Evolutionary conservation across 2,888 invertebrate species (phyloP).

Genomic region (Erannis defoliaria): DNA sequence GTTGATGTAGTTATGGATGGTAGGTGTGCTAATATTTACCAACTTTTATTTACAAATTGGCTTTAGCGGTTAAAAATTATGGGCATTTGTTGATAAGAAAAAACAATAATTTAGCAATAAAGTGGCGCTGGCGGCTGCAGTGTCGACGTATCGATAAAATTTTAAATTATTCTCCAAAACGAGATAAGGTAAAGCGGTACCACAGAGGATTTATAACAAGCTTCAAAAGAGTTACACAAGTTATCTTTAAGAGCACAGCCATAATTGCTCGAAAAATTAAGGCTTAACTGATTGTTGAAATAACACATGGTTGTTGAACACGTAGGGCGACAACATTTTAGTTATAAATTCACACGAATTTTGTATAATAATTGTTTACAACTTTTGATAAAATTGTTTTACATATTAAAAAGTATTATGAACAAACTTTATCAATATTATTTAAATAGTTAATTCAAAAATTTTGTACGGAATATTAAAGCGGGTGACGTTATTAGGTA

Average conservation of each 20-base stretch:
- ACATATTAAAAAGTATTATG: too few relatives aligned
- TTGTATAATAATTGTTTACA: too few relatives aligned
- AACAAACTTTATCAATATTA: too few relatives aligned
- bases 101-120: slow-evolving; percentile 59
- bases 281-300: slow-evolving; percentile 37
- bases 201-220: slow-evolving; percentile 29
- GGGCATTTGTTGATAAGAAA: slow-evolving; percentile 29
- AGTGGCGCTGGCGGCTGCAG: slow-evolving; percentile 62
- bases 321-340: slow-evolving; percentile 23
- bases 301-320: slow-evolving; percentile 9
- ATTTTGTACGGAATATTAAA: too few relatives aligned
- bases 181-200: slow-evolving; percentile 41
- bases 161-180: slow-evolving; percentile 57
- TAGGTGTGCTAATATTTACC: too few relatives aligned
- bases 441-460: too few relatives aligned
- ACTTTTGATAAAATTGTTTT: too few relatives aligned
- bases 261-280: slow-evolving; percentile 31
- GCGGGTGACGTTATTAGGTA: too few relatives aligned
- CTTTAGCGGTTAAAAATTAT: slow-evolving; percentile 7
- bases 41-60: too few relatives aligned
- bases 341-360: not conserved
- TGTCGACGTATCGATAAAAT: slow-evolving; percentile 71
- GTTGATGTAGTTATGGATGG: too few relatives aligned
- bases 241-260: slow-evolving; percentile 30
- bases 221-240: slow-evolving; percentile 10